These are phyloP conservation scores for Zingel zingel DNA, from an alignment of 2,113 vertebrate genomes.

Conservation along the genomic window DNA sequence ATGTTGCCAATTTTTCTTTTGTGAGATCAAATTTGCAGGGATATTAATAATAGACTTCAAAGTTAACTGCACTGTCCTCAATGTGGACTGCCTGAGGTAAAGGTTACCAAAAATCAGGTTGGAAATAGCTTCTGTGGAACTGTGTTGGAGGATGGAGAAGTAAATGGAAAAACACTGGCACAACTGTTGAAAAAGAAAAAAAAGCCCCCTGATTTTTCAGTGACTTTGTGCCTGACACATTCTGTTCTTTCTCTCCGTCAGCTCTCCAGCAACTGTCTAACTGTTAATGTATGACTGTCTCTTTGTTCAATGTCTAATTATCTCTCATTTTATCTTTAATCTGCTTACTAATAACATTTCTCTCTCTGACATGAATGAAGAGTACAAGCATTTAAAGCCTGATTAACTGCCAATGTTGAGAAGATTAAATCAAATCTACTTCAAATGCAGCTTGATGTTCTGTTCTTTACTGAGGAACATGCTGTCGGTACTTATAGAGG, in stretches of 20 bases:
- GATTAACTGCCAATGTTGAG: conserved; percentile 28
- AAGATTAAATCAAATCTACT: conserved; percentile 40
- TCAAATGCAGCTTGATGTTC: conserved; percentile 12
- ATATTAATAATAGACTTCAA: conserved; percentile 50
- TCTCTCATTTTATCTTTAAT: conserved; percentile 50
- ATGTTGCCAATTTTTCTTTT: conserved; percentile 13
- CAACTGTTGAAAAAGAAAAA: conserved; percentile 14
- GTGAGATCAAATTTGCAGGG: conserved; percentile 11
- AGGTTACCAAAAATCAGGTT: background rate
- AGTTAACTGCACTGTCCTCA: conserved; percentile 7
- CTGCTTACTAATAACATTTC: conserved; percentile 42
- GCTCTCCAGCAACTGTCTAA: conserved; percentile 5
- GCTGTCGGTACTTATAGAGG: background rate
- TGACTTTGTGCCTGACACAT: conserved; percentile 3
- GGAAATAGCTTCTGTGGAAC: background rate
- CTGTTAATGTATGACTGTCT: conserved; percentile 15
- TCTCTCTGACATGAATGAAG: conserved; percentile 30
- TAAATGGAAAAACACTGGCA: background rate
- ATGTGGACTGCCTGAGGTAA: conserved; percentile 1
- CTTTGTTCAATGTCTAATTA: conserved; percentile 52
- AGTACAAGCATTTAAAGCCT: conserved; percentile 24
- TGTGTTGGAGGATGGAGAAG: background rate
- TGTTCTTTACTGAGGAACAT: conserved; percentile 11
- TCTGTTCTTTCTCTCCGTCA: conserved; percentile 5
- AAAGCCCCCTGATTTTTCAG: background rate